These are phyloP conservation scores for Rhabdomys dilectus DNA, from an alignment of 2,113 vertebrate genomes.

Conservation along the genomic window DNA sequence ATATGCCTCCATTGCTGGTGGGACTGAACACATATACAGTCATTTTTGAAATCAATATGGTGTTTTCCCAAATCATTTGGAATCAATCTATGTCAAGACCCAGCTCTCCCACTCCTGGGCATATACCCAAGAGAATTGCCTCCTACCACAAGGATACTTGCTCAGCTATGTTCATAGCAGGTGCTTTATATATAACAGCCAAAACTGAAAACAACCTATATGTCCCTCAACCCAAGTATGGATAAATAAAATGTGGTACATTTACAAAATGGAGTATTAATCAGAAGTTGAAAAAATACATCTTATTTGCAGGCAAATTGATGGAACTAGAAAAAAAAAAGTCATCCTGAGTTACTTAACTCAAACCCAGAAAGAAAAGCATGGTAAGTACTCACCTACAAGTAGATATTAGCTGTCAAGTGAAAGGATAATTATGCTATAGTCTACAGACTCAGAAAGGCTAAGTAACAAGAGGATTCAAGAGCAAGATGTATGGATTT, in stretches of 20 bases:
- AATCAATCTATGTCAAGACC: too few species aligned
- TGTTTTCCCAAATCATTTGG: too few species aligned
- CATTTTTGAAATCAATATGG: too few species aligned
- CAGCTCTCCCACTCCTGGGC: too few species aligned
- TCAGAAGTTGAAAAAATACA: not conserved
- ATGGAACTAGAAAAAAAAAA: not conserved
- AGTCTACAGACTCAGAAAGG: not conserved
- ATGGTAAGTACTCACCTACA: not conserved
- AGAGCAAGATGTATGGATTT: not conserved
- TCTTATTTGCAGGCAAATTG: not conserved
- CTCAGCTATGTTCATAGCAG: too few species aligned
- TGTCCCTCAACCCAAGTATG: not conserved
- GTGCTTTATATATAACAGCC: not conserved
- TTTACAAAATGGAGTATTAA: not conserved
- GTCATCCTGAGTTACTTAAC: not conserved
- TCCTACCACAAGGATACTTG: too few species aligned
- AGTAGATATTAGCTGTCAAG: not conserved
- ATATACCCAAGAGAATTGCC: too few species aligned
- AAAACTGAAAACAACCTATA: not conserved
- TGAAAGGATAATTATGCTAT: not conserved
- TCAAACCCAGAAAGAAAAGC: not conserved
- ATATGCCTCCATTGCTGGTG: too few species aligned
- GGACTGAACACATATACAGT: too few species aligned
- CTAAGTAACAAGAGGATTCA: not conserved
- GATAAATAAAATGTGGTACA: not conserved